Percentiles rank a stretch among this genome's conserved stretches.
phyloP scores from a whole-genome alignment of 2,888 invertebrate species.

The Acrobasis repandana region DNA sequence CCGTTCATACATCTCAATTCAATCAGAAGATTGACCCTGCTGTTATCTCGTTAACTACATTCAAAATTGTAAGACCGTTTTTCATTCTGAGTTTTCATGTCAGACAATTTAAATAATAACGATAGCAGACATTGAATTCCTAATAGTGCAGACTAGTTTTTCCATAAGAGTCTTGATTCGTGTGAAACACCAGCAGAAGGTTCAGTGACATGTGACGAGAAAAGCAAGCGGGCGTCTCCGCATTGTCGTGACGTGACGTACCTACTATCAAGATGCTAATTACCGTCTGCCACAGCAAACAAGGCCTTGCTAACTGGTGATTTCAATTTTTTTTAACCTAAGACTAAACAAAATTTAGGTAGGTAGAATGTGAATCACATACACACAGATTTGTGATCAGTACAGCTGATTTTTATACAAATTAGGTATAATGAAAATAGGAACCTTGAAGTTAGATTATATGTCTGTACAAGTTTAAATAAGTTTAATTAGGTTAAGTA shows the following conservation, averaged over 20 bases:
- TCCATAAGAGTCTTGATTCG: conserved; percentile 24
- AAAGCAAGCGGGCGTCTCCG: conserved; percentile 50
- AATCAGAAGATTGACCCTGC: too few species aligned
- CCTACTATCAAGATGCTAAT: conserved; percentile 72
- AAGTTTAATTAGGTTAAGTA: too few species aligned
- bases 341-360: not conserved
- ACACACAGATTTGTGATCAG: too few species aligned
- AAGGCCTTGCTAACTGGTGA: conserved; percentile 35
- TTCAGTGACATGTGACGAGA: conserved; percentile 62
- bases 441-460: not conserved
- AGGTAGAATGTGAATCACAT: not conserved
- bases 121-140: not conserved
- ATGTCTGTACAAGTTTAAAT: too few species aligned
- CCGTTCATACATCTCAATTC: too few species aligned
- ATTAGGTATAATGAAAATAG: too few species aligned
- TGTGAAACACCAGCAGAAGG: conserved; percentile 40
- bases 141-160: conserved; percentile 11
- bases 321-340: conserved; percentile 11
- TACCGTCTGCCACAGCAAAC: conserved; percentile 61
- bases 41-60: too few species aligned
- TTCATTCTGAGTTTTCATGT: not conserved
- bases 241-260: conserved; percentile 67
- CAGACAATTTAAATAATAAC: not conserved
- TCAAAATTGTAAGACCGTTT: too few species aligned
- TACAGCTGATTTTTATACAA: too few species aligned